Evolutionary conservation across 2,888 invertebrate species (phyloP).

Genomic region (Cynaeus angustus): DNA sequence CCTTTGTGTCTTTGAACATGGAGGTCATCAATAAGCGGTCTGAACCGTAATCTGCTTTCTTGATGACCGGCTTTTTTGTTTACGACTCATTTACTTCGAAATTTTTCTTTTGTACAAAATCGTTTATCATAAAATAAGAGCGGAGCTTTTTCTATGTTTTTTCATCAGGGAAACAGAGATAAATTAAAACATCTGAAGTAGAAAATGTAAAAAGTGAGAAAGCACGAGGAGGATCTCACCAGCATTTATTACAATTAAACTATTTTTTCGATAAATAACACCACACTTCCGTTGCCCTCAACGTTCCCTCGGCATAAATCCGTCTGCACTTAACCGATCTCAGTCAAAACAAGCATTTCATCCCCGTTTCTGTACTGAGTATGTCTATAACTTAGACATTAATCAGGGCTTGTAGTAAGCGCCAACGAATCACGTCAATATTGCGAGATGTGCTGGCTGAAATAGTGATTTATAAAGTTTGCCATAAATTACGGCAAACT

Average conservation of each 20-base stretch:
- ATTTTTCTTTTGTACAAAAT: constrained; percentile 64
- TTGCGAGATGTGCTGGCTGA: constrained; percentile 49
- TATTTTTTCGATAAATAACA: no score
- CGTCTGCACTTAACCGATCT: constrained; percentile 63
- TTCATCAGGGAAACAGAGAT: constrained; percentile 54
- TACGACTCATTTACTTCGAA: constrained; percentile 69
- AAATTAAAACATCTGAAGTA: constrained; percentile 59
- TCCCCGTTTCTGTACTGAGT: constrained; percentile 61
- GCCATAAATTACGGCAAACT: constrained; percentile 4
- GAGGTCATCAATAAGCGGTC: constrained; percentile 71
- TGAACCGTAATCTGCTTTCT: constrained; percentile 69
- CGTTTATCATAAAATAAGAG: constrained; percentile 64
- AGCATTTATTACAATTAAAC: no score
- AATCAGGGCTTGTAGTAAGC: constrained; percentile 56
- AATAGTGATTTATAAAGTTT: background rate
- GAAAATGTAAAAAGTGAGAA: constrained; percentile 56
- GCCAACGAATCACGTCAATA: constrained; percentile 10
- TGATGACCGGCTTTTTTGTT: constrained; percentile 69
- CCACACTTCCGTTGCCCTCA: constrained; percentile 43
- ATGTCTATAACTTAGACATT: constrained; percentile 64
- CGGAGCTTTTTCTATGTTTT: constrained; percentile 56
- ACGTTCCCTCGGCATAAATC: no score
- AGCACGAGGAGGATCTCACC: constrained; percentile 14
- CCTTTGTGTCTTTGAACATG: constrained; percentile 70
- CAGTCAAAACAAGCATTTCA: constrained; percentile 67